Evolutionary conservation across 2,113 vertebrate genomes (phyloP).

Genomic region (Upupa epops): DNA sequence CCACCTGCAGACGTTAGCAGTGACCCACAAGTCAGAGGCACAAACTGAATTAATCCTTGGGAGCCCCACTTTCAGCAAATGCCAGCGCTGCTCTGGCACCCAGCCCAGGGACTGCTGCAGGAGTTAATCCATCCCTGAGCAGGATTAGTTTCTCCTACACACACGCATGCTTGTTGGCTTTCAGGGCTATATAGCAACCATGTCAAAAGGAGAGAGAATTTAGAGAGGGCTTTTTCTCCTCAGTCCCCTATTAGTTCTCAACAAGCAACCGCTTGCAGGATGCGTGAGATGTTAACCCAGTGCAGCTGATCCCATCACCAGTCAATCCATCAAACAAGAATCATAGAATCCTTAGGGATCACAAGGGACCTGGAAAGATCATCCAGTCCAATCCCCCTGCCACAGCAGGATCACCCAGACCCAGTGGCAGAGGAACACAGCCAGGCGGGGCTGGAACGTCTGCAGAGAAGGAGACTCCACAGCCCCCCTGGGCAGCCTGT

Average conservation of each 20-base stretch:
- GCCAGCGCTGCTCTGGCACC: slow-evolving; percentile 24
- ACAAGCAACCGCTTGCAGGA: not conserved
- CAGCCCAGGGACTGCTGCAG: slow-evolving; percentile 47
- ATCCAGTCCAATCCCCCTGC: too few species aligned
- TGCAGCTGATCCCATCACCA: not conserved
- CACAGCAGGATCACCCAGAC: too few species aligned
- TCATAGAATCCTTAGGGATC: too few species aligned
- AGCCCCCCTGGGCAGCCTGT: too few species aligned
- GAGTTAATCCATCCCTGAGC: slow-evolving; percentile 39
- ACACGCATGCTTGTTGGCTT: not conserved
- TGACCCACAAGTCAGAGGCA: not conserved
- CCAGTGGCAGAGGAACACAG: too few species aligned
- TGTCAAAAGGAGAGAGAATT: not conserved
- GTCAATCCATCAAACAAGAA: not conserved
- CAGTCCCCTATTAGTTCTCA: not conserved
- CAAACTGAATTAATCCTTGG: not conserved
- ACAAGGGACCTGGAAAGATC: too few species aligned
- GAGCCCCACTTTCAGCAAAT: slow-evolving; percentile 42
- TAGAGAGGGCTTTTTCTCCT: not conserved
- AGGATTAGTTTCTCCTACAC: slow-evolving; percentile 6
- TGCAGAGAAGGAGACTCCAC: too few species aligned
- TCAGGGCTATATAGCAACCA: not conserved
- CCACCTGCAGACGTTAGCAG: not conserved
- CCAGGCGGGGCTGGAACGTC: too few species aligned
- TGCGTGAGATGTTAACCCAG: not conserved